A percentile compares a stretch with the other conserved stretches of the same genome.
These are phyloP conservation scores for Hyphantria cunea DNA, from an alignment of 1,140 invertebrate genomes.

Conservation along the genomic window DNA sequence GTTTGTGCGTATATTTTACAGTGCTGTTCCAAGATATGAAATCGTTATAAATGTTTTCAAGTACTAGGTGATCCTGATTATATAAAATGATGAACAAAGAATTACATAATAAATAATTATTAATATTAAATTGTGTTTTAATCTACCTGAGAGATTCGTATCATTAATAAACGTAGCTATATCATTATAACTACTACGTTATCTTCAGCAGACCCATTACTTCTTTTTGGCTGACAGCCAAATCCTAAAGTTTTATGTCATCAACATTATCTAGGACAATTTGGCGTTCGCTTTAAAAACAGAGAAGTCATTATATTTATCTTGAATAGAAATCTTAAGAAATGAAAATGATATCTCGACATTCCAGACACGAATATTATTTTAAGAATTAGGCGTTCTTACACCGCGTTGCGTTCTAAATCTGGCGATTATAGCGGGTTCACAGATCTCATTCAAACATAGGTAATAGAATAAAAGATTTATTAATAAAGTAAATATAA, in stretches of 20 bases:
- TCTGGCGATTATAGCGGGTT: slow-evolving; percentile 7
- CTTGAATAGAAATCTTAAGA: slow-evolving; percentile 45
- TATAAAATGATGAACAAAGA: slow-evolving; percentile 50
- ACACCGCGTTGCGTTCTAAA: slow-evolving; percentile 29
- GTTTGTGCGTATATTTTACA: slow-evolving; percentile 20
- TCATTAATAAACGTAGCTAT: too few species aligned
- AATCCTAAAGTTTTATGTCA: slow-evolving; percentile 67
- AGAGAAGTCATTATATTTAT: slow-evolving; percentile 71
- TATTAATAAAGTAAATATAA: slow-evolving; percentile 78
- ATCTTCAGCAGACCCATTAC: slow-evolving; percentile 63
- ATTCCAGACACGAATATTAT: slow-evolving; percentile 45
- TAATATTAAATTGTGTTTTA: slow-evolving; percentile 50
- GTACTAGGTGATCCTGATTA: slow-evolving; percentile 27
- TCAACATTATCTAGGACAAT: slow-evolving; percentile 79
- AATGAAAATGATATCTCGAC: slow-evolving; percentile 40
- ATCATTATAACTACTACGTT: slow-evolving; percentile 40
- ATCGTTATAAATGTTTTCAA: slow-evolving; percentile 19
- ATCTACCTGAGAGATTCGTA: slow-evolving; percentile 30
- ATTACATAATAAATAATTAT: slow-evolving; percentile 63
- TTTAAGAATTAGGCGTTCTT: slow-evolving; percentile 39
- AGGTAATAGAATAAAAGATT: slow-evolving; percentile 72
- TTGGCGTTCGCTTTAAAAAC: slow-evolving; percentile 72
- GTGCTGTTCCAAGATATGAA: slow-evolving; percentile 8
- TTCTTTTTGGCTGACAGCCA: slow-evolving; percentile 61
- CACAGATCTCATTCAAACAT: slow-evolving; percentile 29